Base-by-base conservation (phyloP, 2,888 invertebrate genomes). In the Achlya flavicornis region DNA sequence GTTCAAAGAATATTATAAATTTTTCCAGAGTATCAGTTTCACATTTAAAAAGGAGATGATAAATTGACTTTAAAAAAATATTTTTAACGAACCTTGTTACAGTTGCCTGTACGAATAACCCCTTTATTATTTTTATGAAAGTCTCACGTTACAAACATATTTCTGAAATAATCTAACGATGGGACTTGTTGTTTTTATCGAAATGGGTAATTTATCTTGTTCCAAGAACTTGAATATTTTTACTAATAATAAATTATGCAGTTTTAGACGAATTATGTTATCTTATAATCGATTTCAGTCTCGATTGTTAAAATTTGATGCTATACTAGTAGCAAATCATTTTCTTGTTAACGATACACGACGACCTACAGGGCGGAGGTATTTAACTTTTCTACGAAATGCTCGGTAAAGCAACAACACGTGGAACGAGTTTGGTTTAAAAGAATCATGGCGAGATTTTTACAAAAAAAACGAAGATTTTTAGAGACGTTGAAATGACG, bases 81-180 rank as follows among this genome's bases (percentile, higher is more conserved):
- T n/a, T 53, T 53, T 53, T 53, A 19, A 48, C 48, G 48, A 53
- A 53, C 53, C 53, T 10, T 53, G 53, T 19, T 19, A 10, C 48
- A 2, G 53, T n/a, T 53, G 19, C 14, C 53, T 53, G 16, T 10
- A n/a, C 8, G 53, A 53, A 19, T 16, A 48, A 48, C 48, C 53
- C 53, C 53, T 53, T 53, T 53, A 19, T 0, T 10, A 14, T 53
- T 46, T 53, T 53, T 10, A 53, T 53, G 53, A 53, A 19, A 19
- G 3, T 53, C 53, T 53, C 53, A 19, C 19, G 8, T 53, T 19
- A 53, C 53, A 19, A 53, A 53, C n/a, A 53, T 7, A 48, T 48
- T 48, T 48, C n/a, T 48, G 48, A 53, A 19, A 53, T 19, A 19
- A 10, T 53, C 1, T 53, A 53, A 53, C 19, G 53, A 8, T 19